Evolutionary conservation across 2,888 invertebrate species (phyloP), one percentile per base, ranked within the genome.

Genomic region (Drosophila mimetica): DNA sequence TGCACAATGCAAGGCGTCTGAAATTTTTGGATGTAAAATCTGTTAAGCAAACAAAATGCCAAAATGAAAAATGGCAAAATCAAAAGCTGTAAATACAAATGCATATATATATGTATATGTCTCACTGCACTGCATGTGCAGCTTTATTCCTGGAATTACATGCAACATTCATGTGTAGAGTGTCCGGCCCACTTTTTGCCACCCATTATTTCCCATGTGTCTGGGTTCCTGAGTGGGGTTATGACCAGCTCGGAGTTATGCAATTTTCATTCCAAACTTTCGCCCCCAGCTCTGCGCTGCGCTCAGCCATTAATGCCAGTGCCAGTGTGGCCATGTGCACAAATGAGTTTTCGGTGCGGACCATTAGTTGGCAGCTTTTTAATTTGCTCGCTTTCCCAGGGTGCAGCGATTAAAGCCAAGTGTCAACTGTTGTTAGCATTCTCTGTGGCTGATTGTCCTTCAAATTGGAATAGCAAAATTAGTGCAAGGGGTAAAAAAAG

Each of bases 261-360:
- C 82, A 85, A 85, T 82, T 82, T 85, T 85, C 74, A 82, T 85
- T 79, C 76, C 61, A 72, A 81, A 82, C 73, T 85, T 81, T 76
- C 63, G 53, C 3, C 47, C 25, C 58, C 22, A 6, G 22, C 22
- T 0, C 22, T 4, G 39, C 18, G 39, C 39, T 5, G 11, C 16
- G 50, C 51, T 13, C 60, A 36, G 48, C 50, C 50, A 50, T 64
- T 61, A 61, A 50, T 51, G 60, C n/a, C 39, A 34, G 58, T 25
- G 36, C 54, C 48, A 55, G 59, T 58, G 67, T 54, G 60, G 61
- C 74, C 74, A 65, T 58, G 47, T 74, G 61, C 71, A 64, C 57
- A 71, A 76, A 75, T 74, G 73, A 71, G 77, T 81, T 81, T 81
- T 55, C 41, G 37, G 51, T 59, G 72, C 59, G 75, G 72, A 37